Evolutionary conservation across 2,888 invertebrate species (phyloP), one percentile per base, ranked within the genome.

Genomic region (Pristionchus japonicus): DNA sequence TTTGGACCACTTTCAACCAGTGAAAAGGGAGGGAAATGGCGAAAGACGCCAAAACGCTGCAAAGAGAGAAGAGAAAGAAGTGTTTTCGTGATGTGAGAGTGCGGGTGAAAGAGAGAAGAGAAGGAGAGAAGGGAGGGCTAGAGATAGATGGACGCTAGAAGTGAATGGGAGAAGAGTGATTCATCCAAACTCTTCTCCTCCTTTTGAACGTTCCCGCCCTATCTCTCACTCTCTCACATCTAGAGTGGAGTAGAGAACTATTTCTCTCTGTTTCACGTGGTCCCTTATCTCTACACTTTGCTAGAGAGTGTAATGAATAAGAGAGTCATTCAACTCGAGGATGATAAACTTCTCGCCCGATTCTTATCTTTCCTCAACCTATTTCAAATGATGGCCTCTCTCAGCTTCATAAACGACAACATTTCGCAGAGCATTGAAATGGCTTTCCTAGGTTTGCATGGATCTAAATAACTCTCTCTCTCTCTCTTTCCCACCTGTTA

Each of bases 201-300:
- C 70, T 70, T 70, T 70, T 70, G 70, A 70, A 70, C 23, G 70
- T 37, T 70, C 70, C 70, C 70, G 37, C 70, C 17, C 61, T 64
- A 15, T 20, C 37, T 34, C 37, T 23, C 34, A 1, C 9, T 37
- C 64, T 31, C 13, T 64, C 15, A 64, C 64, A 27, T 57, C n/a
- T 23, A 57, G n/a, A 57, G 57, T n/a, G 3, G 23, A n/a, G 6
- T n/a, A 57, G n/a, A 57, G 23, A 57, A 57, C 57, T 57, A 20
- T 20, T 57, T 57, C 9, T 52, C 52, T 15, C 3, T 20, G 6
- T 20, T 57, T 6, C 57, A 6, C 4, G 7, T 57, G 57, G 3
- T 57, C 20, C n/a, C 57, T 57, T 57, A 9, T n/a, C n/a, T 23
- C 57, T 57, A 23, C n/a, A 7, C 20, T n/a, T 23, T 9, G 57